These are phyloP conservation scores for Cheilosia impressa DNA, from an alignment of 2,888 invertebrate species.

Conservation along the genomic window DNA sequence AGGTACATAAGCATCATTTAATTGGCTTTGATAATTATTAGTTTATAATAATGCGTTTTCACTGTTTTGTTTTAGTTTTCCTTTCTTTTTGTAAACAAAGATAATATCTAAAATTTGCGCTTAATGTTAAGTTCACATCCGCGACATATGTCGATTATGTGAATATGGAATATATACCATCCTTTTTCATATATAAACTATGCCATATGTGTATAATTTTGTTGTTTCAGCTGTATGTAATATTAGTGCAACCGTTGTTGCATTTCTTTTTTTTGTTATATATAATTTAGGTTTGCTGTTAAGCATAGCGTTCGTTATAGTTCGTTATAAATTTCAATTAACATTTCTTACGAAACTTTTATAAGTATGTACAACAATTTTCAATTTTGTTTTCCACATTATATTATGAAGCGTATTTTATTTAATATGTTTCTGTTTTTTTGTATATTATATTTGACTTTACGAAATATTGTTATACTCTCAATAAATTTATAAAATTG, in stretches of 20 bases:
- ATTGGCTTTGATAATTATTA: slow-evolving; percentile 74
- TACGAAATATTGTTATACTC: slow-evolving; percentile 47
- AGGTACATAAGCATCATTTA: slow-evolving; percentile 75
- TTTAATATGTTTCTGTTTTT: slow-evolving; percentile 45
- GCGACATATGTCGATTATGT: slow-evolving; percentile 36
- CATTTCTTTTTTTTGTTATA: slow-evolving; percentile 7
- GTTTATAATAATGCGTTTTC: slow-evolving; percentile 58
- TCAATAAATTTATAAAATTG: slow-evolving; percentile 64
- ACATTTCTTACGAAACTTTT: slow-evolving; percentile 65
- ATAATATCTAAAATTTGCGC: slow-evolving; percentile 66
- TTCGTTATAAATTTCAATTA: slow-evolving; percentile 65
- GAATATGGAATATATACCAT: slow-evolving; percentile 56
- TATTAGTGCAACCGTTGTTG: slow-evolving; percentile 47
- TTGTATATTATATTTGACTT: slow-evolving; percentile 20
- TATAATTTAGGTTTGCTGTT: slow-evolving; percentile 41
- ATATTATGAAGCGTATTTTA: slow-evolving; percentile 66
- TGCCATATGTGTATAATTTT: slow-evolving; percentile 63
- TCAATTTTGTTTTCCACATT: slow-evolving; percentile 45
- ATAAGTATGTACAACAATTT: slow-evolving; percentile 56
- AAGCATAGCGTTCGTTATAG: slow-evolving; percentile 70
- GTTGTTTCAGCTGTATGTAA: slow-evolving; percentile 53
- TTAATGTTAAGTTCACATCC: slow-evolving; percentile 59
- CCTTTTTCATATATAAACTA: slow-evolving; percentile 40
- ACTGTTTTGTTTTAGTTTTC: slow-evolving; percentile 15
- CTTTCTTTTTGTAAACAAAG: slow-evolving; percentile 63